Evolutionary conservation across 2,113 vertebrate genomes (phyloP), one percentile per base, ranked within the genome.

Genomic region (Corapipo altera): DNA sequence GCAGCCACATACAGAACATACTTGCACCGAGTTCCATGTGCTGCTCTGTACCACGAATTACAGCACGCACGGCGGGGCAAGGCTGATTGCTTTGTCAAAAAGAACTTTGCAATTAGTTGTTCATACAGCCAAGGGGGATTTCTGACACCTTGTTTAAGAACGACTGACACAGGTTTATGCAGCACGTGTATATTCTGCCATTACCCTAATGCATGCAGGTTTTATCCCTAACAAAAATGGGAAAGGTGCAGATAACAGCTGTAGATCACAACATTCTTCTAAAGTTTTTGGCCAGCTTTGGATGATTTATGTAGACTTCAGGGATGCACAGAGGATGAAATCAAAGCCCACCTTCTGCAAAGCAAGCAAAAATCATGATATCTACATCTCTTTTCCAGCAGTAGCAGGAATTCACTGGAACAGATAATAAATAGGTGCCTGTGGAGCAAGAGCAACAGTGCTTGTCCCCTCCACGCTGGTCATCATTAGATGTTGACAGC

Each of bases 1-100:
- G 96, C 96, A 94, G 94, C 95, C 88, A 85, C 92, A 94, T 94
- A 86, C 71, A 95, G 80, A 65, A 95, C 91, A 90, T 92, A 88
- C 49, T 85, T 85, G 93, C 69, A 14, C n/a, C 3, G 33, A 48
- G 92, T 16, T 85, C 85, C 92, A 4, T 10, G 86, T 30, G 85
- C 82, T 58, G 88, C 58, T 71, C 74, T 30, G 90, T 26, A 76
- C 41, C 43, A 3, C 0, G 13, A 39, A 89, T 70, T 51, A 8
- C 35, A 72, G 81, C 51, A 10, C 19, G 87, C 75, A 49, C 7
- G 1, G 39, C n/a, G 37, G 64, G 84, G n/a, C 48, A 33, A 5
- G 17, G 51, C 69, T 15, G 26, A 33, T 37, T 44, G 67, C 54
- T 81, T 37, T 32, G 65, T 44, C 9, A 7, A 74, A 82, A 92